phyloP scores from a whole-genome alignment of 2,888 invertebrate genomes.

The Seira musarum region DNA sequence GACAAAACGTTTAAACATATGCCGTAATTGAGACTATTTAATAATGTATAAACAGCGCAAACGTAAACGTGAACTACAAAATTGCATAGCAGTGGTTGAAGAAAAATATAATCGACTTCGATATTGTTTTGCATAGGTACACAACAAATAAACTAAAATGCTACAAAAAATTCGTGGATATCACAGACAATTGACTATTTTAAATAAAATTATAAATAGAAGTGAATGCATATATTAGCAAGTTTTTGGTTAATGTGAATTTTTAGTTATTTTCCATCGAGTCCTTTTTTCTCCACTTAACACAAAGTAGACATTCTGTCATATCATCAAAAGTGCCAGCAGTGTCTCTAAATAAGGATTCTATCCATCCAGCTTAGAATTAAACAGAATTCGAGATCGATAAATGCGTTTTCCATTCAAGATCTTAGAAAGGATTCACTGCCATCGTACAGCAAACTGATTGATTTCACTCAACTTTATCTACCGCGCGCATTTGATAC shows the following conservation, averaged over 20 bases:
- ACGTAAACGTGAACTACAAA: too few species aligned
- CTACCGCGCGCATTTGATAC: conserved; percentile 41
- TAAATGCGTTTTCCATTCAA: not conserved
- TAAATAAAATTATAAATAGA: not conserved
- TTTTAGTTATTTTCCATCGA: not conserved
- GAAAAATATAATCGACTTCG: not conserved
- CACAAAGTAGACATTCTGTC: not conserved
- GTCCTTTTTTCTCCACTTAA: not conserved
- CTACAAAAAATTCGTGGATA: not conserved
- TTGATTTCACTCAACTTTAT: not conserved
- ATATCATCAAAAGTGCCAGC: too few species aligned
- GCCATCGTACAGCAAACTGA: not conserved
- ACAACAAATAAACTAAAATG: not conserved
- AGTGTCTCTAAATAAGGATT: not conserved
- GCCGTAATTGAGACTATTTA: too few species aligned
- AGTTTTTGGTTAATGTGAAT: not conserved
- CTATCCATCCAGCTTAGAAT: not conserved
- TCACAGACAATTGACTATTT: not conserved
- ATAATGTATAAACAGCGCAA: too few species aligned
- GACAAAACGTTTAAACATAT: too few species aligned
- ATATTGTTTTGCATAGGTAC: not conserved
- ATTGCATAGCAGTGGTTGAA: too few species aligned
- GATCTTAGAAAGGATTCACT: too few species aligned
- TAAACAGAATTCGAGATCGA: not conserved
- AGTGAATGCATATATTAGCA: not conserved